These are phyloP conservation scores for Mythimna lalbum DNA, from an alignment of 2,888 invertebrate species.

Conservation along the genomic window DNA sequence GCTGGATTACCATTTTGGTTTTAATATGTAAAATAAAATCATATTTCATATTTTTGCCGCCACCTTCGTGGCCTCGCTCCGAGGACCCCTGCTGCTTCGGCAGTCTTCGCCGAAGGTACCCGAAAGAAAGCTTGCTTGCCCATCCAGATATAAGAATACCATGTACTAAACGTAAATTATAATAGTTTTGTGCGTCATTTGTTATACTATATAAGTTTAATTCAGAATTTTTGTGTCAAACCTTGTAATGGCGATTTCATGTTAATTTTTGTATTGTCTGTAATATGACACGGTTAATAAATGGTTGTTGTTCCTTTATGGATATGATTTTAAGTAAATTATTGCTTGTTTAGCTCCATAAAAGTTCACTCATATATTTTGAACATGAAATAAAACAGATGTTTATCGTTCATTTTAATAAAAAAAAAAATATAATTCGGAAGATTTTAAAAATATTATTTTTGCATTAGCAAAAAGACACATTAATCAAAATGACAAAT, in stretches of 20 bases:
- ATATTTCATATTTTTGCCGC: constrained; percentile 22
- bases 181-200: constrained; percentile 60
- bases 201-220: constrained; percentile 47
- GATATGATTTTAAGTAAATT: constrained; percentile 41
- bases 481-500: constrained; percentile 17
- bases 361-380: constrained; percentile 19
- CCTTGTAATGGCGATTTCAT: constrained; percentile 53
- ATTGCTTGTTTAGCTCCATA: constrained; percentile 45
- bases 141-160: constrained; percentile 62
- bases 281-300: constrained; percentile 42
- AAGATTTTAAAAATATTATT: not conserved
- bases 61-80: constrained; percentile 65
- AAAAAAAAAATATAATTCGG: too few relatives aligned
- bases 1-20: not conserved
- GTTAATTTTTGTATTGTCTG: constrained; percentile 59
- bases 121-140: constrained; percentile 67
- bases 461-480: not conserved
- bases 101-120: constrained; percentile 73
- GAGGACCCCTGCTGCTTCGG: constrained; percentile 75
- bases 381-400: constrained; percentile 9
- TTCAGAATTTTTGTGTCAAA: constrained; percentile 50
- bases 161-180: constrained; percentile 47
- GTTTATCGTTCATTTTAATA: constrained; percentile 1
- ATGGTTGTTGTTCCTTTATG: constrained; percentile 37
- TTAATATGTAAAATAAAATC: too few relatives aligned